phyloP scores from a whole-genome alignment of 2,113 vertebrate species.

The Oryctolagus cuniculus region DNA sequence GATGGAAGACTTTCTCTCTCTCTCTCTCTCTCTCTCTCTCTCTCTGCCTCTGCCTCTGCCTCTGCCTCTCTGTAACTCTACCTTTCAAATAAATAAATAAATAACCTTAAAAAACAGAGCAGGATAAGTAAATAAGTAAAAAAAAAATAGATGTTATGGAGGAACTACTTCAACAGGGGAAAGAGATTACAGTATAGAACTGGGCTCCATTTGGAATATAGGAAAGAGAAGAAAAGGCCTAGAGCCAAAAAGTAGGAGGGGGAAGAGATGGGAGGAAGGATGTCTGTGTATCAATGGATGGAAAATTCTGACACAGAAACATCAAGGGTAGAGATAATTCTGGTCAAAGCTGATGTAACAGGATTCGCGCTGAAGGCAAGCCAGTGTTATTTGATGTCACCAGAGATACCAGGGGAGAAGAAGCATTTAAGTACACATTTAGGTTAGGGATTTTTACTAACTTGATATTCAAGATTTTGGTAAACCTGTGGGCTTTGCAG shows the following conservation, averaged over 20 bases:
- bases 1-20: too few relatives aligned
- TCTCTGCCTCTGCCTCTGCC: too few relatives aligned
- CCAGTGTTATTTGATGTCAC: neutral
- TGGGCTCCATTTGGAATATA: neutral
- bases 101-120: neutral
- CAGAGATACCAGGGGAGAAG: neutral
- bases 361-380: neutral
- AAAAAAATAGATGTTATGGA: neutral
- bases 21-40: too few relatives aligned
- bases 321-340: neutral
- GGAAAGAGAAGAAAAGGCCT: neutral
- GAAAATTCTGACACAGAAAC: neutral
- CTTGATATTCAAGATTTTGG: neutral
- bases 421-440: neutral
- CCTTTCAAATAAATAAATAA: too few relatives aligned
- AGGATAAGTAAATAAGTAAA: neutral
- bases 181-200: neutral
- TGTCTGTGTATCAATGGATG: too few relatives aligned
- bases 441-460: neutral
- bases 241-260: neutral
- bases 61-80: too few relatives aligned
- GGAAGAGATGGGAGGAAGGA: neutral
- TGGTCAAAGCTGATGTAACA: neutral
- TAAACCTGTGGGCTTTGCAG: neutral
- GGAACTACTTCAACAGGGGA: neutral